Evolutionary conservation across 1,140 invertebrate species (phyloP), one percentile per base, ranked within the genome.

Genomic region (Phymastichus coffea): DNA sequence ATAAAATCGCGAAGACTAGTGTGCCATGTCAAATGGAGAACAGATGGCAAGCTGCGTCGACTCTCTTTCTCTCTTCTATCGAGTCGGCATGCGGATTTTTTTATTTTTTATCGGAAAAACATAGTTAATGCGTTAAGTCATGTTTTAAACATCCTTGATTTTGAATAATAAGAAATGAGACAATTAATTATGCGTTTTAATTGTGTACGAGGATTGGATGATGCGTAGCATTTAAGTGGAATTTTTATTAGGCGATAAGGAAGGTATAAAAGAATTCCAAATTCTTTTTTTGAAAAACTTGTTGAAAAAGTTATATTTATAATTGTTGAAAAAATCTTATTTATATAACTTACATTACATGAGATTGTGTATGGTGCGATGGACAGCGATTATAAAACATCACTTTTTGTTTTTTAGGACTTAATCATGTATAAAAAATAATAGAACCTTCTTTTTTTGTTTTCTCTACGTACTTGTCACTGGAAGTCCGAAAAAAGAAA

Each of bases 11-110:
- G 48, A 59, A 54, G 25, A 55, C 44, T 55, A 49, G 52, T 61
- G 58, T 61, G 58, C 58, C 58, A 61, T 61, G 51, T 61, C 30
- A n/a, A 48, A 56, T 46, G 37, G 52, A 61, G 35, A 55, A 49
- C 37, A 55, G 52, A n/a, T 55, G 52, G 59, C 52, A 55, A 61
- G 20, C 19, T 6, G n/a, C n/a, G 33, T 56, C 41, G 44, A 49
- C 43, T 55, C 52, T 48, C 55, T 41, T 33, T 55, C 37, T 55
- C 52, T 35, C 17, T 43, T 54, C n/a, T n/a, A n/a, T 17, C 3
- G 47, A 55, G 46, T 61, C 43, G 30, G 40, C 37, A 43, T 28
- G 52, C 35, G 35, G 47, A 33, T 54, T n/a, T n/a, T n/a, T n/a
- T n/a, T 38, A 48, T 61, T 54, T 48, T 61, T 40, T 54, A 54